Percentiles rank a stretch among this genome's conserved stretches.
Conservation (phyloP, 2,797 vertebrate species). For the Erethizon dorsatum region DNA sequence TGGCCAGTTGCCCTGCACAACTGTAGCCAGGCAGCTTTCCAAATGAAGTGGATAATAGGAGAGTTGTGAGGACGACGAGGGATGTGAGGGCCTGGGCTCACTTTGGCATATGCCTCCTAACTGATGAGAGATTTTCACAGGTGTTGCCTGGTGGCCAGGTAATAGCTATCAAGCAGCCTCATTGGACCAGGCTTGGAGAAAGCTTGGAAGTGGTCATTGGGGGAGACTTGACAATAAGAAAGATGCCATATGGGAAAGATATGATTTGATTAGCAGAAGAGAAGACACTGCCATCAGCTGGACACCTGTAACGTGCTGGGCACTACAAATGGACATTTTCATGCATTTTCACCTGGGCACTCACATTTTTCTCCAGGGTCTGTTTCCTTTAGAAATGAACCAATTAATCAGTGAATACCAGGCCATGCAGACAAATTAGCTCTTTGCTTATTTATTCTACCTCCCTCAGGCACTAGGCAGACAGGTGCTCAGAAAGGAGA, state of each 20-base stretch:
- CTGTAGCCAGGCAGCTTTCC: background rate
- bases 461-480: background rate
- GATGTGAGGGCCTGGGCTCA: background rate
- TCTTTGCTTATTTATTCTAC: background rate
- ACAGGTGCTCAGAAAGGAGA: background rate
- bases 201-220: background rate
- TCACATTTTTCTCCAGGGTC: background rate
- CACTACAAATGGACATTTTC: background rate
- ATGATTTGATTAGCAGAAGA: background rate
- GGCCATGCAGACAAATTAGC: background rate
- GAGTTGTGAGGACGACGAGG: background rate
- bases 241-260: background rate
- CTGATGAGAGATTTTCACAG: background rate
- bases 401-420: background rate
- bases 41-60: constrained; percentile 48
- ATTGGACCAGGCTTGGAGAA: background rate
- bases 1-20: background rate
- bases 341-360: background rate
- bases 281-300: background rate
- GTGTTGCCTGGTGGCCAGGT: background rate
- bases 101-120: background rate
- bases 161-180: background rate
- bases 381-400: constrained; percentile 17
- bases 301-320: background rate
- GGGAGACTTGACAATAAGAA: background rate